These are phyloP conservation scores for Gopherus flavomarginatus DNA, from an alignment of 2,113 vertebrate genomes.

Conservation along the genomic window DNA sequence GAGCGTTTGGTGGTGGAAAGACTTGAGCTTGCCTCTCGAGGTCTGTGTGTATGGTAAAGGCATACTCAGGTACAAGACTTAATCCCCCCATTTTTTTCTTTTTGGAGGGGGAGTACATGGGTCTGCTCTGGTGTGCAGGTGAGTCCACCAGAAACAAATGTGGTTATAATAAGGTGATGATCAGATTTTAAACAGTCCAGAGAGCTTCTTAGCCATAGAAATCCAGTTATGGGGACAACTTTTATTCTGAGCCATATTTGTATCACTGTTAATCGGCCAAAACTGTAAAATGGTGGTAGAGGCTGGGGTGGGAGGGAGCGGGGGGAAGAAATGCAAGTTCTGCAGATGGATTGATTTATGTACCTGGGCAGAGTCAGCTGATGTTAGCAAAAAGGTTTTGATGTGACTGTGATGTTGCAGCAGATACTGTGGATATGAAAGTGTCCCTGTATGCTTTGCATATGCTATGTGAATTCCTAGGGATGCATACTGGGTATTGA, in stretches of 20 bases:
- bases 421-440: background rate
- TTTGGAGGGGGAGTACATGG: rapidly evolving
- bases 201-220: rapidly evolving
- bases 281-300: background rate
- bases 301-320: background rate
- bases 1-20: rapidly evolving
- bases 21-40: background rate
- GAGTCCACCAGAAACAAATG: background rate
- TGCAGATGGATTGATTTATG: rapidly evolving
- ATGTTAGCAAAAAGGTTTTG: background rate
- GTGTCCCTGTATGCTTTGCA: background rate
- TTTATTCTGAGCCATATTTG: rapidly evolving
- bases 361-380: rapidly evolving
- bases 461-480: background rate
- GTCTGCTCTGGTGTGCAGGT: rapidly evolving
- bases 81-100: background rate
- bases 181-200: background rate
- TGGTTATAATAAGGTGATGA: rapidly evolving
- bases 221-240: rapidly evolving
- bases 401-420: background rate
- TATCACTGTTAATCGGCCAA: background rate
- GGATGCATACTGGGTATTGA: background rate
- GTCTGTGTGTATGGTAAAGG: background rate
- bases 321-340: background rate
- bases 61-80: rapidly evolving